phyloP scores from a whole-genome alignment of 1,140 invertebrate genomes.

The Bombus superbus region DNA sequence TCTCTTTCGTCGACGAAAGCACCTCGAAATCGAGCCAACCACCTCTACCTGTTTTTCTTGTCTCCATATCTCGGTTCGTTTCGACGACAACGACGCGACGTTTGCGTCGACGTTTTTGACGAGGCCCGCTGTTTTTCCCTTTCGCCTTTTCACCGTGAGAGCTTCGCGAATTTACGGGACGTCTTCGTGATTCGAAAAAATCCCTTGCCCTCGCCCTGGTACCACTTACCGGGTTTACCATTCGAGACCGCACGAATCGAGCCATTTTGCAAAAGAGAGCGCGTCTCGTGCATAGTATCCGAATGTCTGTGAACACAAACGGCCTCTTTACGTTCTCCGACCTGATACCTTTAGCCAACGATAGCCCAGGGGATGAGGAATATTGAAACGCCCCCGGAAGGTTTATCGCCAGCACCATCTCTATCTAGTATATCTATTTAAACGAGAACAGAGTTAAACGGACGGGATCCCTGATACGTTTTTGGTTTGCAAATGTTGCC shows the following conservation, averaged over 20 bases:
- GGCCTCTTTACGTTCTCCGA: conserved; percentile 15
- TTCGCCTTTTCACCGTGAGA: not conserved
- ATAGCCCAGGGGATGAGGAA: not conserved
- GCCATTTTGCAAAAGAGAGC: not conserved
- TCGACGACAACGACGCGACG: conserved; percentile 27
- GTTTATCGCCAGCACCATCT: not conserved
- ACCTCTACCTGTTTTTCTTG: conserved; percentile 30
- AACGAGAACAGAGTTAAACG: conserved; percentile 10
- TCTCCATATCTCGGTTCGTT: conserved; percentile 41
- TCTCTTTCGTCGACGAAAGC: conserved; percentile 16
- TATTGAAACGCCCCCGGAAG: conserved; percentile 15
- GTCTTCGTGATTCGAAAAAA: conserved; percentile 41
- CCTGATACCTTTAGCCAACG: conserved; percentile 20
- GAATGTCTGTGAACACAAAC: conserved; percentile 32
- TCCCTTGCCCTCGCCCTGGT: conserved; percentile 23
- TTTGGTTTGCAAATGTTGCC: not conserved
- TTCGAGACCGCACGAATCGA: conserved; percentile 35
- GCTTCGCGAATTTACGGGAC: conserved; percentile 32
- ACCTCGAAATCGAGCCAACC: not conserved
- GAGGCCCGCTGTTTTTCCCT: not conserved
- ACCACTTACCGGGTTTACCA: conserved; percentile 25
- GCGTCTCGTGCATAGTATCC: conserved; percentile 2
- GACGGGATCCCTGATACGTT: not conserved
- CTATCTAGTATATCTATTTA: not conserved
- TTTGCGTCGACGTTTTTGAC: conserved; percentile 39